Evolutionary conservation across 53 echinoderm and acorn worm genomes (phyloP).

Genomic region (Apostichopus leukothele): DNA sequence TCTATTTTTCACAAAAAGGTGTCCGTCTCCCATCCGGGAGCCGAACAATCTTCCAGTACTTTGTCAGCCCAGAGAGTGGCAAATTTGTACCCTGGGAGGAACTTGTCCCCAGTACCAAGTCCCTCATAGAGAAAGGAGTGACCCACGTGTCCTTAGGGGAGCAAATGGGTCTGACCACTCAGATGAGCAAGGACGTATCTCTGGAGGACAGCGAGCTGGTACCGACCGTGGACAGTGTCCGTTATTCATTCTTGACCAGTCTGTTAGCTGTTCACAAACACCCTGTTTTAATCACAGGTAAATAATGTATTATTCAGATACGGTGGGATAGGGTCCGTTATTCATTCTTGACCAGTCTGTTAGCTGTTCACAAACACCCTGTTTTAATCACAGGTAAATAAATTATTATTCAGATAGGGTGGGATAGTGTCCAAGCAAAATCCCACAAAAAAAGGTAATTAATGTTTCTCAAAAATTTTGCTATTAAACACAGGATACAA

Average conservation of each 20-base stretch:
- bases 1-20: constrained; percentile 48
- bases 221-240: constrained; percentile 89
- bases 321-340: constrained; percentile 33
- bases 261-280: constrained; percentile 86
- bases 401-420: background rate
- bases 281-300: constrained; percentile 93
- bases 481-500: no score
- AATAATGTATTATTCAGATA: background rate
- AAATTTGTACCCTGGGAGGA: constrained; percentile 99
- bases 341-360: constrained; percentile 81
- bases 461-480: no score
- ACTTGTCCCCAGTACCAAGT: constrained; percentile 97
- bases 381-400: constrained; percentile 87
- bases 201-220: constrained; percentile 85
- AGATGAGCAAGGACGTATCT: constrained; percentile 74
- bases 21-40: constrained; percentile 94
- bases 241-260: constrained; percentile 85
- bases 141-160: constrained; percentile 91
- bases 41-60: constrained; percentile 97
- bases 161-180: constrained; percentile 88
- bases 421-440: no score
- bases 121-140: constrained; percentile 96
- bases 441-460: no score
- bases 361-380: constrained; percentile 84
- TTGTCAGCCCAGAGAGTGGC: constrained; percentile 95